Conservation (phyloP, 2,113 vertebrate species). For the Myanophis thanlyinensis region DNA sequence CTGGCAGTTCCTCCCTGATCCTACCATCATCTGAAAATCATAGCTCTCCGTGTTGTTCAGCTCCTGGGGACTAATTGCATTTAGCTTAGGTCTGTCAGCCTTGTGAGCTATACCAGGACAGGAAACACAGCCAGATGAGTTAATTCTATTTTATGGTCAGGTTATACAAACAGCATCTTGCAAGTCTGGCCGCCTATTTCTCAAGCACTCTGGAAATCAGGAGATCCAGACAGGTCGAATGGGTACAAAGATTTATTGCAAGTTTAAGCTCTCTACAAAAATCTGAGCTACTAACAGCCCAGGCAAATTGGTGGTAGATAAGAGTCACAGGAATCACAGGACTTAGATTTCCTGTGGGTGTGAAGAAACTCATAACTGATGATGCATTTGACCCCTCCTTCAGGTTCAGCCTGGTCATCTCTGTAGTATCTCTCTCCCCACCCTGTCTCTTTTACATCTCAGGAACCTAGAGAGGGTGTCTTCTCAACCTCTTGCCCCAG, state of each 20-base stretch:
- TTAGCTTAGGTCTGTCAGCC: neutral
- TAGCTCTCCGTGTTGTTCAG: neutral
- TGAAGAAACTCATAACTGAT: neutral
- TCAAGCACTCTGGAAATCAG: neutral
- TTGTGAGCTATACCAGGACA: neutral
- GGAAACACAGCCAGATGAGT: neutral
- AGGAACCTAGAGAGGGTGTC: neutral
- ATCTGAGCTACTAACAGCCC: neutral
- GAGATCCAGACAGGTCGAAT: neutral
- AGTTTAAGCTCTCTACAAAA: neutral
- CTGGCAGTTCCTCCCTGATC: neutral
- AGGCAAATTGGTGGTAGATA: neutral
- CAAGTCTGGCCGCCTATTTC: neutral
- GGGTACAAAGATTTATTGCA: neutral
- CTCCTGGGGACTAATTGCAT: slow-evolving; percentile 11
- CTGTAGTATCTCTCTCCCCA: neutral
- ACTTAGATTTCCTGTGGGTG: neutral
- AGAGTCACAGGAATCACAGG: neutral
- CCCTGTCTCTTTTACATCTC: neutral
- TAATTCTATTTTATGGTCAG: neutral
- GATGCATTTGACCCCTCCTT: neutral
- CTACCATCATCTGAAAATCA: slow-evolving; percentile 9
- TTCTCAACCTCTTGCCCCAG: neutral
- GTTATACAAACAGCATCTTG: neutral
- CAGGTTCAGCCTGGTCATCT: neutral